Conservation (phyloP, 2,888 invertebrate species). For the Nudaria mundana region DNA sequence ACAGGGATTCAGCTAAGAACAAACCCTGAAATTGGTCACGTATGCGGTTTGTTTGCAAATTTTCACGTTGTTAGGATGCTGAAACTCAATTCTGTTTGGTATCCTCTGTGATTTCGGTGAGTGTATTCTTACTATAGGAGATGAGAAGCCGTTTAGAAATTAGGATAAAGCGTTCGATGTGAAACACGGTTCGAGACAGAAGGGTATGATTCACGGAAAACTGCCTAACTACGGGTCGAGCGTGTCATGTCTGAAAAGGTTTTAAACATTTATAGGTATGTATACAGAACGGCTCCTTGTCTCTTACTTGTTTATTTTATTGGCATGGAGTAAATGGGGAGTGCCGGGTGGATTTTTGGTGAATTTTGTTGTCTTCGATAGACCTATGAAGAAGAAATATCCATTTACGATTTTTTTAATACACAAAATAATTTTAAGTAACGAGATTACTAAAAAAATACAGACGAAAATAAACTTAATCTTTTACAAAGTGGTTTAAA, state of each 20-base stretch:
- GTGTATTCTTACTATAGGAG: too few relatives aligned
- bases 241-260: conserved; percentile 40
- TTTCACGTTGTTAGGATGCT: too few relatives aligned
- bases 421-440: background rate
- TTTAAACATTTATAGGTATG: conserved; percentile 46
- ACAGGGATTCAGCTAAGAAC: too few relatives aligned
- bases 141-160: conserved; percentile 23
- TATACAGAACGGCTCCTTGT: conserved; percentile 51
- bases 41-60: too few relatives aligned
- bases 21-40: too few relatives aligned
- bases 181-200: conserved; percentile 30
- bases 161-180: conserved; percentile 29
- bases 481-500: too few relatives aligned
- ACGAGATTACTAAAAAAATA: too few relatives aligned
- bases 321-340: conserved; percentile 76
- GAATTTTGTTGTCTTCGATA: conserved; percentile 75
- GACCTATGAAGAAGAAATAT: conserved; percentile 72
- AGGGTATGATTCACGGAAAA: conserved; percentile 27
- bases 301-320: conserved; percentile 75
- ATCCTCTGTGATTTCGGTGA: too few relatives aligned
- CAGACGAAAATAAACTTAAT: too few relatives aligned
- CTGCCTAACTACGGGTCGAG: conserved; percentile 58
- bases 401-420: conserved; percentile 21
- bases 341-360: conserved; percentile 71
- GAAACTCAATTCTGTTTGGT: too few relatives aligned